phyloP scores from a whole-genome alignment of 2,888 invertebrate genomes.

The Maniola hyperantus region DNA sequence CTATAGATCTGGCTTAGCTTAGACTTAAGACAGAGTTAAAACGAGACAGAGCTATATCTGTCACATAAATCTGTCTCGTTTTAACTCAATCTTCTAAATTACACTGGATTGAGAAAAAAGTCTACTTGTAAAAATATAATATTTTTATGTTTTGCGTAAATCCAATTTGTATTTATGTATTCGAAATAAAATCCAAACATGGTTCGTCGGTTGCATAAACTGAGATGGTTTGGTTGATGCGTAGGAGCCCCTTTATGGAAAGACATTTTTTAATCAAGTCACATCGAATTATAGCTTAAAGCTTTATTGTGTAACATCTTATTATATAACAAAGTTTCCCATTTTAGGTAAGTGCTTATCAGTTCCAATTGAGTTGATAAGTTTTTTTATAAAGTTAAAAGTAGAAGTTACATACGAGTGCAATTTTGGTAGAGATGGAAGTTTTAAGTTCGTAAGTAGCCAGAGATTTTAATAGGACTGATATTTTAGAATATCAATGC shows the following conservation, averaged over 20 bases:
- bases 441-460: neutral
- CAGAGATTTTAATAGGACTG: too few relatives aligned
- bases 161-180: constrained; percentile 15
- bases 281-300: neutral
- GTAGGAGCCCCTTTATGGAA: constrained; percentile 22
- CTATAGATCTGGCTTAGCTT: too few relatives aligned
- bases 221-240: constrained; percentile 16
- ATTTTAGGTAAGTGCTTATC: constrained; percentile 9
- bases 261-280: constrained; percentile 7
- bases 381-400: neutral
- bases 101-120: too few relatives aligned
- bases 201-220: constrained; percentile 21
- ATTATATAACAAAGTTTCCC: constrained; percentile 7
- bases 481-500: too few relatives aligned
- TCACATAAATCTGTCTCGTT: too few relatives aligned
- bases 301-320: constrained; percentile 7
- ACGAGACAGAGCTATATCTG: too few relatives aligned
- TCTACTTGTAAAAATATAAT: neutral
- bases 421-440: neutral
- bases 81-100: too few relatives aligned
- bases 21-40: too few relatives aligned
- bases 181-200: constrained; percentile 12
- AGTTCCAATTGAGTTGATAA: neutral
- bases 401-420: too few relatives aligned
- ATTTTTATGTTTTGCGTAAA: neutral